phyloP scores from a whole-genome alignment of 2,888 invertebrate species.

The Graphium colonna region DNA sequence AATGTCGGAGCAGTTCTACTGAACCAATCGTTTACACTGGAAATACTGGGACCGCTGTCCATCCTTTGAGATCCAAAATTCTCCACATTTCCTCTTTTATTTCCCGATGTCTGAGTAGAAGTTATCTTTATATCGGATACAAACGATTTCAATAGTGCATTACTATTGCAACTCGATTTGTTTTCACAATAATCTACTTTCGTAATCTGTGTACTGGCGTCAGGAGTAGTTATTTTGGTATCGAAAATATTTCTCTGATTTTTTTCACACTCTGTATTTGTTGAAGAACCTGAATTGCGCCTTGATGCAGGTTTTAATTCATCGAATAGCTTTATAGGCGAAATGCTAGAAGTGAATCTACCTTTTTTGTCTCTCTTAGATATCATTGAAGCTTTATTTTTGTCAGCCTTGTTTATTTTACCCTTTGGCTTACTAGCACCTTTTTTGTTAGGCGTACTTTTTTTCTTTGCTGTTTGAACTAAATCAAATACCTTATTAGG shows the following conservation, averaged over 20 bases:
- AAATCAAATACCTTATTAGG: no score
- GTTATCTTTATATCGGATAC: not conserved
- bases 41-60: conserved; percentile 36
- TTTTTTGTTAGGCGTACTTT: no score
- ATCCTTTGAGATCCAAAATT: conserved; percentile 26
- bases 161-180: conserved; percentile 19
- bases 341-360: conserved; percentile 40
- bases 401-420: no score
- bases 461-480: no score
- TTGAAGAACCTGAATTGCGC: conserved; percentile 1
- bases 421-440: no score
- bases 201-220: not conserved
- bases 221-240: not conserved
- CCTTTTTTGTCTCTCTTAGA: not conserved
- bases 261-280: conserved; percentile 21
- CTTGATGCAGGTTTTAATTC: conserved; percentile 25
- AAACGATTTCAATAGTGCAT: not conserved
- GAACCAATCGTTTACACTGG: conserved; percentile 53
- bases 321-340: conserved; percentile 47
- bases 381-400: not conserved
- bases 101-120: not conserved
- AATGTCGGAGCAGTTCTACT: conserved; percentile 33
- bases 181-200: no score
- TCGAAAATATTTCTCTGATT: conserved; percentile 25
- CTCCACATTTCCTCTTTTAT: not conserved